Evolutionary conservation across 2,113 vertebrate genomes (phyloP).

Genomic region (Lichenostomus cassidix): DNA sequence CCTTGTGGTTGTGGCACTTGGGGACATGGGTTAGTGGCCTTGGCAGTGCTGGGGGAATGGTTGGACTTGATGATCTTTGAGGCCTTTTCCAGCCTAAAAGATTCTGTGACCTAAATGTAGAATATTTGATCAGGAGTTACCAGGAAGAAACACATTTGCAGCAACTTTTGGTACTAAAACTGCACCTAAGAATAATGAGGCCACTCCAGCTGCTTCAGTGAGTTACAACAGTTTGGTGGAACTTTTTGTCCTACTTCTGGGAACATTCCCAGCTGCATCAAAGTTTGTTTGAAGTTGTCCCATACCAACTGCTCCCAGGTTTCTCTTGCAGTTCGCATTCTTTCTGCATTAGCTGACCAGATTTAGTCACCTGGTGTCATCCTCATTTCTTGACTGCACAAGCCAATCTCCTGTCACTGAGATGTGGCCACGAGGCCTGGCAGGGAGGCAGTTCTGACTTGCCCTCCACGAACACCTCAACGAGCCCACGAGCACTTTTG

Average conservation of each 20-base stretch:
- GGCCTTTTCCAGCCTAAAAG: background rate
- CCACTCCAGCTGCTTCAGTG: background rate
- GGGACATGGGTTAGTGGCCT: background rate
- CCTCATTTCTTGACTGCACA: background rate
- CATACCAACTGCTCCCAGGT: background rate
- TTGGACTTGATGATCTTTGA: background rate
- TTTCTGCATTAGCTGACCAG: constrained; percentile 23
- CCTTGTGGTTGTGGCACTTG: background rate
- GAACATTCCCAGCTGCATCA: background rate
- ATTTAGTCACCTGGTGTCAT: constrained; percentile 23
- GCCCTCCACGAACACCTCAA: background rate
- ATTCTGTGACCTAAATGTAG: background rate
- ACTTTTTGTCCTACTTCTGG: background rate
- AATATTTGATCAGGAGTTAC: background rate
- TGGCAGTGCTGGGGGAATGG: background rate
- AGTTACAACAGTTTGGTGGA: background rate
- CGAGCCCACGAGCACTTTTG: constrained; percentile 3
- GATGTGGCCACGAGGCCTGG: constrained; percentile 1
- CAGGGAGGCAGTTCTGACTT: constrained; percentile 36
- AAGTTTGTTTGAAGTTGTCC: background rate
- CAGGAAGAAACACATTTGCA: background rate
- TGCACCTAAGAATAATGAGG: background rate
- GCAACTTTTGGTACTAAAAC: background rate
- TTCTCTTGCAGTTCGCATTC: background rate
- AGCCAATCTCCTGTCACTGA: background rate